These are phyloP conservation scores for Capitella teleta DNA, from an alignment of 1,140 invertebrate genomes.

Conservation along the genomic window DNA sequence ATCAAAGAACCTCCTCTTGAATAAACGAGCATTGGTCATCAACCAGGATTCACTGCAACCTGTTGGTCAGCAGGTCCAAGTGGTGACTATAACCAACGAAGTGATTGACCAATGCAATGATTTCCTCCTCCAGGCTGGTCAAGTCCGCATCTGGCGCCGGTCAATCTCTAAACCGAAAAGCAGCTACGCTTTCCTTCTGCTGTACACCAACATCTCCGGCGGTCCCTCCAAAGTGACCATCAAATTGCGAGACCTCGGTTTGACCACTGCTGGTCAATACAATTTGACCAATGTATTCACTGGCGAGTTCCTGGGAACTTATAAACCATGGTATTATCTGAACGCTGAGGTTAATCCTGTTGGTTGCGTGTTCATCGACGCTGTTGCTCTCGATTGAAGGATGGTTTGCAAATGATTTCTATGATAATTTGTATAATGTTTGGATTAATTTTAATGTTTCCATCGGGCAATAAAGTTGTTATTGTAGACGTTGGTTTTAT, in stretches of 20 bases:
- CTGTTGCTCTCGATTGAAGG: background rate
- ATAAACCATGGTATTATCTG: constrained; percentile 11
- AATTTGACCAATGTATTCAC: constrained; percentile 10
- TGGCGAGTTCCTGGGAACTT: constrained; percentile 4
- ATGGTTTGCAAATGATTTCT: too few relatives aligned
- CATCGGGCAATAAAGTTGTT: too few relatives aligned
- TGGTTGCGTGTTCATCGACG: background rate
- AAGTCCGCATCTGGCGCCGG: constrained; percentile 10
- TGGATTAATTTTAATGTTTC: too few relatives aligned
- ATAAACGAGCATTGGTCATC: constrained; percentile 1
- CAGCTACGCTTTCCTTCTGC: constrained; percentile 8
- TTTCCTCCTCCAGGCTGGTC: constrained; percentile 3
- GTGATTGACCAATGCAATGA: background rate
- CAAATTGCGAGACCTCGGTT: constrained; percentile 5
- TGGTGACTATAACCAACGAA: constrained; percentile 4
- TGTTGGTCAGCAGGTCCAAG: background rate
- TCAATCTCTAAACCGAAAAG: constrained; percentile 2
- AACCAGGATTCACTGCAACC: constrained; percentile 8
- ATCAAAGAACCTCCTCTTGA: constrained; percentile 7
- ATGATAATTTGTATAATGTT: too few relatives aligned
- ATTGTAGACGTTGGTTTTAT: too few relatives aligned
- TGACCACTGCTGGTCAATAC: constrained; percentile 4
- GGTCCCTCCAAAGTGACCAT: constrained; percentile 8
- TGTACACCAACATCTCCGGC: constrained; percentile 11
- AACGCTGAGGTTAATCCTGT: constrained; percentile 11